Evolutionary conservation across 2,797 vertebrate species (phyloP).

Genomic region (Poliocrania exsul): DNA sequence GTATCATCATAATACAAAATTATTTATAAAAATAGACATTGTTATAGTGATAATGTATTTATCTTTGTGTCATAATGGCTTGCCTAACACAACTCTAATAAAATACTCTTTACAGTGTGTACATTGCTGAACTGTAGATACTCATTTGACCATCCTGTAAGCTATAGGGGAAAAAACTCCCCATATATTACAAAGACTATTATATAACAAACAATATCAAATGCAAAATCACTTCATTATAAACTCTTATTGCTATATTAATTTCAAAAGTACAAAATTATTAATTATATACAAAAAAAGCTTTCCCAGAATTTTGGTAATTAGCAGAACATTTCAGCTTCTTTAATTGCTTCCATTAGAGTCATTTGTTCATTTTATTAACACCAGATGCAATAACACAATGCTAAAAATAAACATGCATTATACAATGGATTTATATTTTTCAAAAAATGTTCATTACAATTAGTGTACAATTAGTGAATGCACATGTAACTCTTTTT

Average conservation of each 20-base stretch:
- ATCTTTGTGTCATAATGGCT: background rate
- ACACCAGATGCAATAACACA: constrained; percentile 75
- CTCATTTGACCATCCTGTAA: background rate
- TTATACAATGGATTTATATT: constrained; percentile 73
- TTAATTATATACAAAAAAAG: constrained; percentile 28
- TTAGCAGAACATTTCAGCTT: constrained; percentile 52
- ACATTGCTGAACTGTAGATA: background rate
- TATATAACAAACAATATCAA: constrained; percentile 9
- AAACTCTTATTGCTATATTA: constrained; percentile 38
- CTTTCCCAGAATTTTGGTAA: constrained; percentile 34
- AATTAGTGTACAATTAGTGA: constrained; percentile 67
- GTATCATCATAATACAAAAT: background rate
- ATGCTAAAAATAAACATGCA: constrained; percentile 82
- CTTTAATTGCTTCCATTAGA: constrained; percentile 67
- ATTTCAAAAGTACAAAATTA: constrained; percentile 39
- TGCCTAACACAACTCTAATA: background rate
- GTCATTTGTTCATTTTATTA: constrained; percentile 77
- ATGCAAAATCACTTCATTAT: background rate
- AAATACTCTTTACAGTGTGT: background rate
- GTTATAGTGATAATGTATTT: background rate
- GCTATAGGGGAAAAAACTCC: background rate
- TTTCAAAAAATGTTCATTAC: constrained; percentile 69
- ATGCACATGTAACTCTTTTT: constrained; percentile 48
- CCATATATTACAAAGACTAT: background rate
- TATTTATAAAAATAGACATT: background rate